Evolutionary conservation across 2,113 vertebrate species (phyloP).

Genomic region (Ivindomyrus marchei): DNA sequence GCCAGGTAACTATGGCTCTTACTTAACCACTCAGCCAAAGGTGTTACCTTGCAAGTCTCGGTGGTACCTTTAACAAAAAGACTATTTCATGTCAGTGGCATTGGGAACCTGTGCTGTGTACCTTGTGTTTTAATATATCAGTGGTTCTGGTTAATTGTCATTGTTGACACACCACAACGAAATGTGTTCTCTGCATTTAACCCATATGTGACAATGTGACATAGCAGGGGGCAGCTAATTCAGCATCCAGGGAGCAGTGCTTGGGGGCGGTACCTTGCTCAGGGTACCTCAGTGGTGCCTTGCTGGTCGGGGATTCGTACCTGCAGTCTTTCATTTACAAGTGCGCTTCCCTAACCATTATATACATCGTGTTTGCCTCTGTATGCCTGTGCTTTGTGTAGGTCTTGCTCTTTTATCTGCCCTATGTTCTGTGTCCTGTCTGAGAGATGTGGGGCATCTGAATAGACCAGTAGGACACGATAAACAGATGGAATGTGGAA

Average conservation of each 20-base stretch:
- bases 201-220: too few relatives aligned
- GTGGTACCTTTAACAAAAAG: neutral
- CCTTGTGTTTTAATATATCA: neutral
- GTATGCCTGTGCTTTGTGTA: neutral
- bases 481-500: neutral
- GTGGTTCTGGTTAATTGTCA: neutral
- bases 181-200: too few relatives aligned
- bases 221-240: too few relatives aligned
- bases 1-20: neutral
- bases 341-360: too few relatives aligned
- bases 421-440: neutral
- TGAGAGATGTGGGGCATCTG: neutral
- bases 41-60: neutral
- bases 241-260: too few relatives aligned
- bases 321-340: too few relatives aligned
- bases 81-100: neutral
- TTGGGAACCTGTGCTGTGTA: neutral
- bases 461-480: neutral
- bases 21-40: neutral
- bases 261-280: too few relatives aligned
- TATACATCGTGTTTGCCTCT: neutral
- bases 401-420: neutral
- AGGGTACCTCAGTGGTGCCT: too few relatives aligned
- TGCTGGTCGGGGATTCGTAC: too few relatives aligned
- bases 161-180: too few relatives aligned